These are phyloP conservation scores for Neomonachus schauinslandi DNA, from an alignment of 2,113 vertebrate species.

Conservation along the genomic window DNA sequence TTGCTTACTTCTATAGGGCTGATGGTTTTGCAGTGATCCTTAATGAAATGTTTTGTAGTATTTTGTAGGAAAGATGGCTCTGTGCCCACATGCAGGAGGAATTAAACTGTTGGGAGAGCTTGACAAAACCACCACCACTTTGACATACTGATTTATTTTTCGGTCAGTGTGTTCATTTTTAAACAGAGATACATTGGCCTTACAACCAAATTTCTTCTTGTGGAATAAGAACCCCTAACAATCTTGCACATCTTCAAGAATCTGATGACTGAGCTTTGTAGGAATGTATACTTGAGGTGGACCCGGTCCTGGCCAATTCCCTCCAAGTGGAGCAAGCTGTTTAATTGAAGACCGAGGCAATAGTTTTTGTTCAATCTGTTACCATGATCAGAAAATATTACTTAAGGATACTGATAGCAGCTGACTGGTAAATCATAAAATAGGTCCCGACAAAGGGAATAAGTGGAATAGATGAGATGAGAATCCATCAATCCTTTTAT, in stretches of 20 bases:
- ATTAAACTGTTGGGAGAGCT: neutral
- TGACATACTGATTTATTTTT: neutral
- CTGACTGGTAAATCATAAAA: slow-evolving; percentile 66
- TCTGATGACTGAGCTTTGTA: slow-evolving; percentile 78
- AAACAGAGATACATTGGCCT: neutral
- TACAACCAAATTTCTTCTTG: slow-evolving; percentile 37
- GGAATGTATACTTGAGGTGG: slow-evolving; percentile 55
- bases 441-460: slow-evolving; percentile 35
- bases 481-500: slow-evolving; percentile 6
- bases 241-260: slow-evolving; percentile 80
- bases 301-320: neutral
- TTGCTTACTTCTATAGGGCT: neutral
- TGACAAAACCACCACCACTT: neutral
- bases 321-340: neutral
- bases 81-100: neutral
- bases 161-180: neutral
- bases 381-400: slow-evolving; percentile 42
- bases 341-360: neutral
- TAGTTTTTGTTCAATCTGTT: neutral
- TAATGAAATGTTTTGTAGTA: neutral
- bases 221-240: slow-evolving; percentile 1
- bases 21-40: neutral
- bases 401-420: neutral
- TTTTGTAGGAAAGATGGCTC: slow-evolving; percentile 47
- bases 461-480: neutral